Percentiles rank a stretch among this genome's conserved stretches.
phyloP scores from a whole-genome alignment of 37 sponge, comb jelly and placozoan genomes.

The Halisarca cf. caerulea region DNA sequence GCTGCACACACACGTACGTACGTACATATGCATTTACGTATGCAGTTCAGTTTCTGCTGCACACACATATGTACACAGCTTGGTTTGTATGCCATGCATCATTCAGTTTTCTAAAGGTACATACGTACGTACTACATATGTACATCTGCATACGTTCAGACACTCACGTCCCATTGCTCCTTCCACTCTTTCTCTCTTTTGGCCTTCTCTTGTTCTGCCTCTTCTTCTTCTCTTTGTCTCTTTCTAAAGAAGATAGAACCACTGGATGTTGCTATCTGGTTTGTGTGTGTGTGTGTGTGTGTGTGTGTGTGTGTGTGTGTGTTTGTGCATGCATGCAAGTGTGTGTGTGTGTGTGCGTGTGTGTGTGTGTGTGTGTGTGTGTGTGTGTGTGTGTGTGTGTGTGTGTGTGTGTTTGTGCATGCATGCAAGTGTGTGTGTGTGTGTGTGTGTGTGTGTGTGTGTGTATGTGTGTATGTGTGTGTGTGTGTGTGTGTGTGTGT shows the following conservation, averaged over 20 bases:
- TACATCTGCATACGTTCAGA: too few species aligned
- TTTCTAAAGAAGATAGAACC: conserved; percentile 36
- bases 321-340: neutral
- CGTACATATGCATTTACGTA: too few species aligned
- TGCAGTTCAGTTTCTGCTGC: too few species aligned
- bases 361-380: conserved; percentile 11
- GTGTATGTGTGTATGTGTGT: conserved; percentile 10
- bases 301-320: conserved; percentile 26
- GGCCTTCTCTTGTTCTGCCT: conserved; percentile 71
- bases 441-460: conserved; percentile 13
- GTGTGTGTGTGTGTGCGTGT: conserved; percentile 7
- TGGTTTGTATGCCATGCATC: too few species aligned
- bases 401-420: conserved; percentile 20
- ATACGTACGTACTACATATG: too few species aligned
- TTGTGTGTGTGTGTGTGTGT: conserved; percentile 13
- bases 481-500: conserved; percentile 19
- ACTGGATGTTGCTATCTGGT: neutral
- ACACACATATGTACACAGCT: neutral
- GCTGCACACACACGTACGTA: too few species aligned
- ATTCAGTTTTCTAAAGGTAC: too few species aligned
- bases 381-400: conserved; percentile 21
- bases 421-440: neutral
- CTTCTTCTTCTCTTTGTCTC: conserved; percentile 51
- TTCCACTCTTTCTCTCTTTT: conserved; percentile 92
- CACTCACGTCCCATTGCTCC: conserved; percentile 88